Percentiles rank a stretch among this genome's conserved stretches.
Evolutionary conservation across 2,797 vertebrate genomes (phyloP).

Genomic region (Gouania willdenowi): DNA sequence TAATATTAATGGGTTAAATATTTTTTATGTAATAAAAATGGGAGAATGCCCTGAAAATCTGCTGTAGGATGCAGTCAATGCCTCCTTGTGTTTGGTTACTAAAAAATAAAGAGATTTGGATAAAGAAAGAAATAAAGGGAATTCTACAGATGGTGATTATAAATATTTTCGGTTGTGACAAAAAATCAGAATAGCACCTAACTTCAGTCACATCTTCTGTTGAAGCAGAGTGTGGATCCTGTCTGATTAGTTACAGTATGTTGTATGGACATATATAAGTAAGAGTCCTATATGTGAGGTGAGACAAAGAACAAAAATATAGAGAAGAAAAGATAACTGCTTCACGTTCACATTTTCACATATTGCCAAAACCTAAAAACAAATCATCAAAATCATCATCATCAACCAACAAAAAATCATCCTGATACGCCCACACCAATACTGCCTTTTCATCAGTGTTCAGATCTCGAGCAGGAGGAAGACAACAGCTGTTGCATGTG

Average conservation of each 20-base stretch:
- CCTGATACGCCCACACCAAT: conserved; percentile 10
- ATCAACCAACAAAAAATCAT: no score
- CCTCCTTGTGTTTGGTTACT: conserved; percentile 10
- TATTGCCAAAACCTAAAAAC: conserved; percentile 6
- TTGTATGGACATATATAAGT: not conserved
- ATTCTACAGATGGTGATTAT: conserved; percentile 40
- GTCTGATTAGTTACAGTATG: not conserved
- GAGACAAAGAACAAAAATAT: conserved; percentile 22
- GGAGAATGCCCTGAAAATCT: conserved; percentile 13
- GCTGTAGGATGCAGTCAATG: not conserved
- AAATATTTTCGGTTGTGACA: conserved; percentile 35
- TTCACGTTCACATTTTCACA: conserved; percentile 21
- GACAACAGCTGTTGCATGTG: conserved; percentile 38
- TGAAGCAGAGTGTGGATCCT: conserved; percentile 12
- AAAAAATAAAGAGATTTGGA: conserved; percentile 4
- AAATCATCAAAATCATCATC: no score
- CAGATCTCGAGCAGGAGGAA: conserved; percentile 36
- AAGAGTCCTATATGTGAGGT: conserved; percentile 11
- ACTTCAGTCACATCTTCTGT: conserved; percentile 37
- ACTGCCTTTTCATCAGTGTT: conserved; percentile 15
- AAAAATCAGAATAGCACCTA: not conserved
- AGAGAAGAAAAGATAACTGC: conserved; percentile 12
- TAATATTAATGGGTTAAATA: conserved; percentile 2
- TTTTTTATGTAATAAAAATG: conserved; percentile 2
- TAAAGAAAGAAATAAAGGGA: conserved; percentile 13